Percentiles rank a stretch among this genome's conserved stretches.
Evolutionary conservation across 1,140 invertebrate genomes (phyloP).

Genomic region (Pristionchus pacificus): DNA sequence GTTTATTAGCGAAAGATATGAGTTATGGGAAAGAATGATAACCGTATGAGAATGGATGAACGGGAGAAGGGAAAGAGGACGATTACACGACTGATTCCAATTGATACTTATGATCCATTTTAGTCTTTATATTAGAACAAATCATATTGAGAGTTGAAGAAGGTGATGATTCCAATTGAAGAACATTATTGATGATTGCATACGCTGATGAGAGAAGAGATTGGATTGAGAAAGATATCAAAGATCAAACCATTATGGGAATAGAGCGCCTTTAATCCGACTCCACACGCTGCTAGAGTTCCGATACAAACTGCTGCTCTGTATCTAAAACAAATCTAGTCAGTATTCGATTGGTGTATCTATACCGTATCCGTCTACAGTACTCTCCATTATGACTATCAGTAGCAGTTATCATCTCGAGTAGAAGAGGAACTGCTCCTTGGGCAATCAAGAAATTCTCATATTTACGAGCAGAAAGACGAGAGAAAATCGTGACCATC

Average conservation of each 20-base stretch:
- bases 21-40: too few relatives aligned
- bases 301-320: slow-evolving; percentile 43
- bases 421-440: slow-evolving; percentile 34
- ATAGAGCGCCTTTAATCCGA: slow-evolving; percentile 41
- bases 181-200: slow-evolving; percentile 30
- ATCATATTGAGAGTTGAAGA: slow-evolving; percentile 38
- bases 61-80: too few relatives aligned
- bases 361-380: slow-evolving; percentile 42
- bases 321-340: not conserved
- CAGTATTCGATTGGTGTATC: not conserved
- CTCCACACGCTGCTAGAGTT: slow-evolving; percentile 33
- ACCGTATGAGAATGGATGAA: too few relatives aligned
- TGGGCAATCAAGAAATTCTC: slow-evolving; percentile 36
- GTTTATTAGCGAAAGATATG: too few relatives aligned
- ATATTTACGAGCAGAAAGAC: slow-evolving; percentile 36
- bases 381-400: slow-evolving; percentile 34
- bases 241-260: slow-evolving; percentile 30
- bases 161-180: slow-evolving; percentile 22
- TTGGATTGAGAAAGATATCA: not conserved
- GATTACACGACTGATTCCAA: slow-evolving; percentile 35
- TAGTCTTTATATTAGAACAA: slow-evolving; percentile 33
- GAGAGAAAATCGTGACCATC: slow-evolving; percentile 39
- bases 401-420: slow-evolving; percentile 38
- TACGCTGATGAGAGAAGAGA: slow-evolving; percentile 23
- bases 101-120: slow-evolving; percentile 33